A percentile compares a stretch with the other conserved stretches of the same genome.
Conservation (phyloP, 1,140 invertebrate species). For the Caenorhabditis tropicalis region DNA sequence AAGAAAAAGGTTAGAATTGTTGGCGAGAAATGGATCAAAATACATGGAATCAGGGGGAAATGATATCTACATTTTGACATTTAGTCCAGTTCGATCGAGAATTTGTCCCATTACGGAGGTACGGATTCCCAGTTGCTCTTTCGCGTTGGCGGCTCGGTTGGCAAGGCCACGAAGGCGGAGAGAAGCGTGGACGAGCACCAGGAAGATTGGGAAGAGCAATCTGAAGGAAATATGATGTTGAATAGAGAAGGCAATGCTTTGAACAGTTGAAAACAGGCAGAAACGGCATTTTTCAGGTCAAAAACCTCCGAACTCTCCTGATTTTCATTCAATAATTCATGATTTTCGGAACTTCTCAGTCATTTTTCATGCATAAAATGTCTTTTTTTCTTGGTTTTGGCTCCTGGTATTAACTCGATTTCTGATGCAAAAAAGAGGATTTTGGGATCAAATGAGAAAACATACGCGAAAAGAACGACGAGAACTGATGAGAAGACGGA, state of each 20-base stretch:
- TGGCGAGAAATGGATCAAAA: no score
- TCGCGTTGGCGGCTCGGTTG: conserved; percentile 1
- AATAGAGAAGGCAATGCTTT: no score
- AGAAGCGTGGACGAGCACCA: conserved; percentile 47
- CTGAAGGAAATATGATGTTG: conserved; percentile 18
- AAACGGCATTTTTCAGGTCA: no score
- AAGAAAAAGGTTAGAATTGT: no score
- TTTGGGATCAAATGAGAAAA: no score
- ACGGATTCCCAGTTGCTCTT: conserved; percentile 37
- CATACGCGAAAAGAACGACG: conserved; percentile 43
- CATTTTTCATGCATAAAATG: not conserved
- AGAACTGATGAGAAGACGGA: conserved; percentile 35
- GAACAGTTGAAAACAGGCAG: no score
- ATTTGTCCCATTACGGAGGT: conserved; percentile 48
- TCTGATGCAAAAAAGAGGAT: no score
- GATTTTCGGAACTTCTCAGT: not conserved
- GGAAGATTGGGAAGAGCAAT: conserved; percentile 45
- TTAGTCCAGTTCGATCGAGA: conserved; percentile 38
- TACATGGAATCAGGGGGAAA: not conserved
- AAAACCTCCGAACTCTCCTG: no score
- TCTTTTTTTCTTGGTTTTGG: not conserved
- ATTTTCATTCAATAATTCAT: not conserved
- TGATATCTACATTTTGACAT: conserved; percentile 32
- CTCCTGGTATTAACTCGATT: not conserved
- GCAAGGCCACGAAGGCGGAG: conserved; percentile 40